These are phyloP conservation scores for Cochlearius cochlearius DNA, from an alignment of 2,113 vertebrate species.

Conservation along the genomic window DNA sequence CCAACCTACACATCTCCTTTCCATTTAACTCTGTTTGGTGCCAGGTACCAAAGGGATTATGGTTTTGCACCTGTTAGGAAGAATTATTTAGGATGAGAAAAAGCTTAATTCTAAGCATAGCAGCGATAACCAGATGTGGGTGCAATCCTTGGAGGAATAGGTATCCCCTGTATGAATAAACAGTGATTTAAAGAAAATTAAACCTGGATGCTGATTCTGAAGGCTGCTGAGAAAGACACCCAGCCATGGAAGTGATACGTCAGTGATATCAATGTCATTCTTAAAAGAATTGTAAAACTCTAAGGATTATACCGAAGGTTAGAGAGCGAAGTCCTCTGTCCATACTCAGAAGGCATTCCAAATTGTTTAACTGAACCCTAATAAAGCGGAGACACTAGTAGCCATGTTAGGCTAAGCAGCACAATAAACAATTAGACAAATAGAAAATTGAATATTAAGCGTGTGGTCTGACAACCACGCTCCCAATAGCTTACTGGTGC, in stretches of 20 bases:
- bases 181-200: neutral
- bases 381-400: neutral
- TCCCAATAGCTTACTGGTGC: neutral
- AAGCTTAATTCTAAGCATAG: neutral
- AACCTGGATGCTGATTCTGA: neutral
- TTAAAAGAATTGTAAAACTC: neutral
- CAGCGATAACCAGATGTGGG: neutral
- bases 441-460: accelerated
- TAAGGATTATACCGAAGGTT: neutral
- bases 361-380: neutral
- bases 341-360: neutral
- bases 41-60: neutral
- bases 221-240: neutral
- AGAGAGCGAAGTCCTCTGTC: neutral
- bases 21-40: neutral
- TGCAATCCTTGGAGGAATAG: neutral
- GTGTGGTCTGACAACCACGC: neutral
- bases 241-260: neutral
- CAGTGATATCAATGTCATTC: accelerated
- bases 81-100: neutral
- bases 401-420: neutral
- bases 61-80: neutral
- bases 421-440: neutral
- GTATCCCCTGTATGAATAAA: neutral
- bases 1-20: neutral